Evolutionary conservation across 2,888 invertebrate species (phyloP), one percentile per base, ranked within the genome.

Genomic region (Drosophila paracracens): DNA sequence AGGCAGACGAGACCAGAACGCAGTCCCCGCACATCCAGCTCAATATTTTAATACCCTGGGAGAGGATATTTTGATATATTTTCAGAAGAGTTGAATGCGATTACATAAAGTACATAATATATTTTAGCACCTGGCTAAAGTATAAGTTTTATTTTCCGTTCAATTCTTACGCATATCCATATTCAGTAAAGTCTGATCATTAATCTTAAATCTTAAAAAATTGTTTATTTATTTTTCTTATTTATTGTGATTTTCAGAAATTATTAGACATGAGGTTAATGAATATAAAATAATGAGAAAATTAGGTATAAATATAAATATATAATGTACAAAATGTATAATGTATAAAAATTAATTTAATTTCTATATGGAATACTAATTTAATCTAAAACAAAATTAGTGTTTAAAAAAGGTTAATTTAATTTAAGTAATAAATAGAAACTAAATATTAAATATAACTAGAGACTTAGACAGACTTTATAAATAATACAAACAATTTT

Each of bases 1-100:
- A 75, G 61, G 43, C 84, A 81, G 70, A 68, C 78, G 82, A 70
- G 71, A 31, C 46, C 58, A 29, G 33, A 50, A 27, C 35, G 33
- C 36, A 71, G 29, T 40, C 16, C 25, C 6, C 18, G 10, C 38
- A 57, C 50, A 56, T 57, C 21, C 27, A 33, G 51, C 56, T 70
- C 29, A 61, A 70, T 61, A 59, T 18, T 58, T 43, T 2, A 51
- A 57, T 72, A 48, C 56, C 29, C 56, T 63, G 2, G n/a, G 5
- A 21, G 4, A 0, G 25, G 7, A 21, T 38, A 18, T 18, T 21
- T 36, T 6, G 11, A 16, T 11, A 21, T n/a, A n/a, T n/a, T n/a
- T 16, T 29, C 2, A 10, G 13, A 29, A 43, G 59, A 36, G 27
- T n/a, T 38, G 54, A 38, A 43, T 40, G 6, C 21, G 36, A 16